Base-by-base conservation (phyloP, 2,113 vertebrate genomes). In the Sylvia atricapilla region DNA sequence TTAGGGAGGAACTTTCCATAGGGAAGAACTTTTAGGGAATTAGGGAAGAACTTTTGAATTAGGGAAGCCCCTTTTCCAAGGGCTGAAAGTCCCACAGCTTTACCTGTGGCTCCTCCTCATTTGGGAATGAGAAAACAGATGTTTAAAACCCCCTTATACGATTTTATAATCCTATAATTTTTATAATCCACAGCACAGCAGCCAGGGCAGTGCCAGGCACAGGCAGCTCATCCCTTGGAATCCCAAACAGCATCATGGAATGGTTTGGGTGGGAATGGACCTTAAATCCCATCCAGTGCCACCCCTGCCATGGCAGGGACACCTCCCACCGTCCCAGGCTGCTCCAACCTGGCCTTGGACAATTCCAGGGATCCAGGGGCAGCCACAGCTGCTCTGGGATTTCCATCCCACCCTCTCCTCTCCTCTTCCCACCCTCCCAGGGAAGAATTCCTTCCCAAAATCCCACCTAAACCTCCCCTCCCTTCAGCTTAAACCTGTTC, bases 41-140 rank as follows among this genome's bases (percentile, higher is more conserved):
- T 56, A n/a, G 55, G 33, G 33, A 28, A n/a, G 33, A 58, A 58
- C 13, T 58, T 58, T 10, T n/a, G 56, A n/a, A 35, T 58, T 58
- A 35, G 56, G 56, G 33, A 25, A 67, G 4, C 3, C 33, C 31
- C 9, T 72, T 75, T 75, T 27, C 46, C 28, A 77, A 53, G 47
- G 39, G 53, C 52, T 82, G 15, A 27, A 44, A 1, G 4, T 76
- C 58, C 77, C 25, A 30, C 47, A 80, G 47, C 27, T 72, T 69
- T 9, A 9, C 1, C 0, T 2, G 5, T 7, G 53, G 18, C 47
- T 5, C 41, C n/a, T 55, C 13, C 53, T 62, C 43, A 2, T 15
- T 11, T 21, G 33, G 44, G 13, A 70, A 41, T 1, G 0, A 43
- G 35, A 35, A 12, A 53, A 19, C 28, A 8, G 52, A 75, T 31